These are phyloP conservation scores for Apostichopus leukothele DNA, from an alignment of 53 echinoderm and acorn worm genomes.

Conservation along the genomic window DNA sequence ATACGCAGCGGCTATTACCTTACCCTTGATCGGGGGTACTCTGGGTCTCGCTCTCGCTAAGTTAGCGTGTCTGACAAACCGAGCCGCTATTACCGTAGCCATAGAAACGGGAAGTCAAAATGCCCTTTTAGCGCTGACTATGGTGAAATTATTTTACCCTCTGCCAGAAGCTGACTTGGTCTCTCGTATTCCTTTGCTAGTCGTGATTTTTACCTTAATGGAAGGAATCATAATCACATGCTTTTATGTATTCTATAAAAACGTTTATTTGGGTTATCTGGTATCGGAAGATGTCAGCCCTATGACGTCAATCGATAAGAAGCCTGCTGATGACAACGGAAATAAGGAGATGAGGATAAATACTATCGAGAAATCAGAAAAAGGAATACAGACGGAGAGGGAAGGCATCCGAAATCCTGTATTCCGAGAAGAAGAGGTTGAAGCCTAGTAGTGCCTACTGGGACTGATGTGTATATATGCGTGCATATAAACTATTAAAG, in stretches of 20 bases:
- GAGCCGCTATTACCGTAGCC: slow-evolving; percentile 60
- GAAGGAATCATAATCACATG: slow-evolving; percentile 54
- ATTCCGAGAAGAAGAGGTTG: too few species aligned
- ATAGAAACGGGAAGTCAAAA: slow-evolving; percentile 72
- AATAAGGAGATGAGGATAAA: background rate
- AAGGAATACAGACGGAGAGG: background rate
- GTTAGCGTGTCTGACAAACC: slow-evolving; percentile 49
- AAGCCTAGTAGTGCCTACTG: too few species aligned
- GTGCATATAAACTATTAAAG: too few species aligned
- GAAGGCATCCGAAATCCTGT: background rate
- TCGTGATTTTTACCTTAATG: slow-evolving; percentile 50
- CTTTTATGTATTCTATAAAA: slow-evolving; percentile 44
- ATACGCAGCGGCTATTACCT: slow-evolving; percentile 39
- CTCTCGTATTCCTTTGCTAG: slow-evolving; percentile 54
- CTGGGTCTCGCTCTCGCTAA: slow-evolving; percentile 54
- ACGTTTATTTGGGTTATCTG: slow-evolving; percentile 40
- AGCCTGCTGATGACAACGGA: background rate
- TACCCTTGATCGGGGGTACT: slow-evolving; percentile 54
- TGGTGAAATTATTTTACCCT: slow-evolving; percentile 63
- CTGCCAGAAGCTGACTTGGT: slow-evolving; percentile 67
- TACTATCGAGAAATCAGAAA: background rate
- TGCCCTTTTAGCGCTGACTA: slow-evolving; percentile 61
- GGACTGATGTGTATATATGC: too few species aligned
- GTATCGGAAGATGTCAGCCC: background rate
- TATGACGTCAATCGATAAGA: background rate